Conservation (phyloP, 2,797 vertebrate genomes). For the Cottoperca gobio region DNA sequence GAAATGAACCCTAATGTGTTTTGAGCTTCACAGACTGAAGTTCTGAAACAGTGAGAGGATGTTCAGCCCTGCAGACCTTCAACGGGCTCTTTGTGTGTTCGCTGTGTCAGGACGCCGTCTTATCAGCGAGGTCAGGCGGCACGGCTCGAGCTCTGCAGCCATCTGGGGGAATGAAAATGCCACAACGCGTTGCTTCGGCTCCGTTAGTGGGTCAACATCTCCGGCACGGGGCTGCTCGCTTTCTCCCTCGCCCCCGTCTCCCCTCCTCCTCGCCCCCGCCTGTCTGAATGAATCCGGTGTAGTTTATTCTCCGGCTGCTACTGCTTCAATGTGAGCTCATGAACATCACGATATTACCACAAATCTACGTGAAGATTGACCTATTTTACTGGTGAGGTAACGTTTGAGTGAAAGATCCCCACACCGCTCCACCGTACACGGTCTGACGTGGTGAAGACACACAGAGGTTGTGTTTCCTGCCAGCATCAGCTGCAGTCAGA, state of each 20-base stretch:
- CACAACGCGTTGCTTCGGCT: slow-evolving; percentile 46
- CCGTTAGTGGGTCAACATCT: slow-evolving; percentile 27
- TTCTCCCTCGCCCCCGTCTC: not conserved
- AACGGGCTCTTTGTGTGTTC: slow-evolving; percentile 33
- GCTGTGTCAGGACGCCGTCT: slow-evolving; percentile 14
- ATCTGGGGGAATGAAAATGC: slow-evolving; percentile 47
- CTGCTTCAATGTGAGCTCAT: slow-evolving; percentile 1
- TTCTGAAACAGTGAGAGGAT: slow-evolving; percentile 15
- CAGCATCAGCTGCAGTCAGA: not conserved
- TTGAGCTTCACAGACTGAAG: not conserved
- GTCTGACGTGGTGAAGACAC: too few species aligned
- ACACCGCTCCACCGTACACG: too few species aligned
- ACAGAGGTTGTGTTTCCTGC: too few species aligned
- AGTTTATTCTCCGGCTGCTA: slow-evolving; percentile 1
- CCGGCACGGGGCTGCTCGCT: slow-evolving; percentile 13
- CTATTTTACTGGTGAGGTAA: not conserved
- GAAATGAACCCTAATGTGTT: not conserved
- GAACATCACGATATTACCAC: not conserved
- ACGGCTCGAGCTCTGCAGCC: slow-evolving; percentile 21
- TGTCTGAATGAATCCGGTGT: not conserved
- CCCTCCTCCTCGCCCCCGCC: not conserved
- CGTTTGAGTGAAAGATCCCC: too few species aligned
- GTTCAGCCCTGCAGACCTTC: slow-evolving; percentile 10
- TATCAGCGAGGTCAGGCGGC: slow-evolving; percentile 47
- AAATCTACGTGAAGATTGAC: not conserved